Conservation (phyloP, 2,113 vertebrate genomes). For the Esox niger region DNA sequence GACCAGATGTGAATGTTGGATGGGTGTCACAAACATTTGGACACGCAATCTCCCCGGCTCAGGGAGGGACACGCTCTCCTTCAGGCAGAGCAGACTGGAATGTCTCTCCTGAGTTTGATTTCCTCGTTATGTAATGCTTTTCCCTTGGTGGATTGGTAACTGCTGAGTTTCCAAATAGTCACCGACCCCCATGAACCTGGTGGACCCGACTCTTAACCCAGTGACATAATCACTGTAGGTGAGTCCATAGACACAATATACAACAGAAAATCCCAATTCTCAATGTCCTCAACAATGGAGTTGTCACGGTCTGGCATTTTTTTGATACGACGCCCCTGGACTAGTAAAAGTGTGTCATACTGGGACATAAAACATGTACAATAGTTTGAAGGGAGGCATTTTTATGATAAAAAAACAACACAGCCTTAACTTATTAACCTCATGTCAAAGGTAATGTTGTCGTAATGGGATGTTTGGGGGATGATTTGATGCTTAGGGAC, state of each 20-base stretch:
- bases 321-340: background rate
- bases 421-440: too few species aligned
- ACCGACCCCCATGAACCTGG: conserved; percentile 19
- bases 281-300: background rate
- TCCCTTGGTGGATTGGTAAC: conserved; percentile 27
- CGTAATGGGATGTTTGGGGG: too few species aligned
- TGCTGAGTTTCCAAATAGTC: conserved; percentile 34
- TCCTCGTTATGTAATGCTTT: conserved; percentile 31
- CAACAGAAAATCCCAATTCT: background rate
- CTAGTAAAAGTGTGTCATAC: too few species aligned
- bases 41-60: conserved; percentile 17
- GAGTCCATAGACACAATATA: background rate
- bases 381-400: too few species aligned
- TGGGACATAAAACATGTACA: too few species aligned
- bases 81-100: conserved; percentile 34
- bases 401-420: too few species aligned
- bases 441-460: too few species aligned
- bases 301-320: background rate
- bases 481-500: too few species aligned
- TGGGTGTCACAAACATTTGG: conserved; percentile 10
- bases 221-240: conserved; percentile 4
- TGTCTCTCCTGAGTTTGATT: conserved; percentile 30
- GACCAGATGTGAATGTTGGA: background rate
- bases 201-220: conserved; percentile 16
- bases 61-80: conserved; percentile 3